Evolutionary conservation across 2,888 invertebrate genomes (phyloP), one percentile per base, ranked within the genome.

Genomic region (Melangyna quadrimaculata): DNA sequence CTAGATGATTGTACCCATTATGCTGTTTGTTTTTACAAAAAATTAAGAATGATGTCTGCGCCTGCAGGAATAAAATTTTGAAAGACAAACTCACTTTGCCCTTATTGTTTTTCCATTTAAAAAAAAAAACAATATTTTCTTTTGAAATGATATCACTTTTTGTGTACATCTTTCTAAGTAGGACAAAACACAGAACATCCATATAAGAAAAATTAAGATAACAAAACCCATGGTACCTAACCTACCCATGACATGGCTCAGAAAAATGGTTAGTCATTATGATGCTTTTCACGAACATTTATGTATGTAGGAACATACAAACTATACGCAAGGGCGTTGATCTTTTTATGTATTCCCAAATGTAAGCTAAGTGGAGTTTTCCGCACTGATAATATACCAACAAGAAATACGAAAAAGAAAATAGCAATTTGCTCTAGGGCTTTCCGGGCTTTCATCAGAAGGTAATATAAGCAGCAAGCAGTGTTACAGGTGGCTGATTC

Each of bases 401-500:
- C 48, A n/a, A 35, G 67, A 51, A n/a, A n/a, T n/a, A 35, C 35
- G 8, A 67, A 51, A 51, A 51, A 51, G 67, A 67, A 67, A 67
- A 67, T 67, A 67, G 67, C 32, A 35, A 67, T 67, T 67, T 51
- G 67, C 51, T 51, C 10, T 35, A 67, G 51, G 67, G 67, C 51
- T 67, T 48, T 67, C 51, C 35, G n/a, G 51, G 51, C 35, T 55
- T 51, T 40, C 55, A 70, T 55, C 70, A 70, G 29, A 37, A 55
- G 55, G 35, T 40, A 55, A 55, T 55, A 70, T n/a, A n/a, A n/a
- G n/a, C n/a, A 43, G 55, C 24, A 67, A 51, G 35, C 35, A 35
- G 35, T 51, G 55, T 70, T 70, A 57, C 70, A 70, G 70, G 70
- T 70, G 70, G 70, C 24, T 70, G 70, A 55, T 70, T 70, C 48